Evolutionary conservation across 2,113 vertebrate genomes (phyloP).

Genomic region (Carassius carassius): DNA sequence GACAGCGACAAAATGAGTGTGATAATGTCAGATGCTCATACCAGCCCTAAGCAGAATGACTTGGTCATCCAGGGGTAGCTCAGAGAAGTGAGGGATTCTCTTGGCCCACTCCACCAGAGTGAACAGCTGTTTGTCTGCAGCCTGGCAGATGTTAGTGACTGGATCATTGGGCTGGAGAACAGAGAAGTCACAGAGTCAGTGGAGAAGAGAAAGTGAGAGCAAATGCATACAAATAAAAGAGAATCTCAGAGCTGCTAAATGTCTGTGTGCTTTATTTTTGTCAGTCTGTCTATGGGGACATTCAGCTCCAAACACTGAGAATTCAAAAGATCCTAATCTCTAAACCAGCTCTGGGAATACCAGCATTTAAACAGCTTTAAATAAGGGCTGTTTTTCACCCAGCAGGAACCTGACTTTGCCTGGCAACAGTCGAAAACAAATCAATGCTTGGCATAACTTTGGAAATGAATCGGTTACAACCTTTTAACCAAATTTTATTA

Average conservation of each 20-base stretch:
- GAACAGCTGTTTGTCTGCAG: conserved; percentile 98
- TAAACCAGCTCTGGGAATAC: neutral
- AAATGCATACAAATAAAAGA: neutral
- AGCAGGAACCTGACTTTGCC: neutral
- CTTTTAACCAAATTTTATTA: neutral
- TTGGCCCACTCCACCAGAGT: conserved; percentile 99
- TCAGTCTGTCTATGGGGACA: neutral
- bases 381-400: neutral
- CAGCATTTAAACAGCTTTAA: conserved; percentile 8
- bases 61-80: conserved; percentile 95
- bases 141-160: conserved; percentile 97
- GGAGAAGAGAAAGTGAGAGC: neutral
- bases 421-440: neutral
- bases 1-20: neutral
- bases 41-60: conserved; percentile 95
- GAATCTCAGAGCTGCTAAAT: neutral
- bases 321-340: neutral
- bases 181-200: conserved; percentile 21
- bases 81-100: conserved; percentile 94
- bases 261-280: neutral
- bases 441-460: conserved; percentile 2
- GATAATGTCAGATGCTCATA: conserved; percentile 55
- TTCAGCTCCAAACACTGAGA: neutral
- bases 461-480: neutral
- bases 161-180: conserved; percentile 89